Percentiles rank a stretch among this genome's conserved stretches.
Conservation (phyloP, 2,113 vertebrate species). For the Coptodon rendalli region DNA sequence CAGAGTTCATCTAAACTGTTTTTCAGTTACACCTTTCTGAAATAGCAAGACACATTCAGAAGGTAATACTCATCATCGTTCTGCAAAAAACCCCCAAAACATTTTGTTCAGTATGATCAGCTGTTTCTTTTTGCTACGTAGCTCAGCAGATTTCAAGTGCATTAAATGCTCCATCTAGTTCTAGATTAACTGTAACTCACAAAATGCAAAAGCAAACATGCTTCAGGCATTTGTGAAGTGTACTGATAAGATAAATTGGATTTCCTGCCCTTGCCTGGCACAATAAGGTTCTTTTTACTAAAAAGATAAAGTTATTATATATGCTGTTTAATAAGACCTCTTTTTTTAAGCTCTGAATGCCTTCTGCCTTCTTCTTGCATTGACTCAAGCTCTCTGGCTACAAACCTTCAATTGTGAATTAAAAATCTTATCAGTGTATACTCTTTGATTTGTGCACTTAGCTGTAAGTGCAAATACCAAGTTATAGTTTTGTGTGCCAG, state of each 20-base stretch:
- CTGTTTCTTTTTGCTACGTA: neutral
- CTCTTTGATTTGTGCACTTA: neutral
- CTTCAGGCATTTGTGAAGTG: slow-evolving; percentile 6
- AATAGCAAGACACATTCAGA: neutral
- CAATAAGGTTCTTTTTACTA: neutral
- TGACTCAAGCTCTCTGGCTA: neutral
- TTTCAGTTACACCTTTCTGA: neutral
- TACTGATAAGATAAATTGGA: slow-evolving; percentile 28
- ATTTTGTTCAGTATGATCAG: neutral
- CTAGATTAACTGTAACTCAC: slow-evolving; percentile 3
- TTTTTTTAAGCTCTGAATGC: slow-evolving; percentile 34
- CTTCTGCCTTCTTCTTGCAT: neutral
- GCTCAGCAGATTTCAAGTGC: neutral
- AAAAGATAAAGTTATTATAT: neutral
- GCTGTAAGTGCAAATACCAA: neutral
- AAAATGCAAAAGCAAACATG: neutral
- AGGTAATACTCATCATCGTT: neutral
- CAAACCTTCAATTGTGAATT: neutral
- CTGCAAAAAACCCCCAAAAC: rapidly evolving
- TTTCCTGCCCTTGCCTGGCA: neutral
- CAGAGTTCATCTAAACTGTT: neutral
- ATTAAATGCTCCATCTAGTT: neutral
- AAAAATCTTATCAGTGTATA: neutral
- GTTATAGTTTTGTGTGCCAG: neutral
- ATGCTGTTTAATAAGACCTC: neutral